phyloP scores from a whole-genome alignment of 2,113 vertebrate species.

The Coptodon bakossiorum region DNA sequence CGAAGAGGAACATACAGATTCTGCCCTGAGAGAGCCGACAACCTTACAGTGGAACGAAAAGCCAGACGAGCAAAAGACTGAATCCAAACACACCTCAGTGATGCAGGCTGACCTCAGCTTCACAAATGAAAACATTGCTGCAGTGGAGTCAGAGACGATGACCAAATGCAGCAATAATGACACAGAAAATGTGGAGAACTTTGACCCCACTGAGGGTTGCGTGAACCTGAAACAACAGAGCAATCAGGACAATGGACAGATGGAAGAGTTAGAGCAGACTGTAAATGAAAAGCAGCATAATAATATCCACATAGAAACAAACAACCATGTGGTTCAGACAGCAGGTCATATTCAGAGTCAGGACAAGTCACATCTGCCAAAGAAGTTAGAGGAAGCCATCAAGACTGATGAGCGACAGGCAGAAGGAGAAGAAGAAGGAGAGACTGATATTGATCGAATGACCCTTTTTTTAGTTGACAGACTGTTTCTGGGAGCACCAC shows the following conservation, averaged over 20 bases:
- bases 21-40: not conserved
- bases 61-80: not conserved
- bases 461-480: slow-evolving; percentile 59
- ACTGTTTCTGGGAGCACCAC: slow-evolving; percentile 50
- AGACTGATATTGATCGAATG: slow-evolving; percentile 1
- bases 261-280: not conserved
- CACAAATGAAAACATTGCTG: not conserved
- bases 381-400: not conserved
- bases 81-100: not conserved
- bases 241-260: not conserved
- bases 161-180: not conserved
- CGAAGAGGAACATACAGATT: not conserved
- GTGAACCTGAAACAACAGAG: not conserved
- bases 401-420: not conserved
- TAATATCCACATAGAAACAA: not conserved
- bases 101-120: not conserved
- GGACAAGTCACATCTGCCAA: not conserved
- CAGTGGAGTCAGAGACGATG: not conserved
- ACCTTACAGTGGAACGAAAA: not conserved
- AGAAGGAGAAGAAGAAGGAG: not conserved
- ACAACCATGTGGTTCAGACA: not conserved
- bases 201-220: not conserved
- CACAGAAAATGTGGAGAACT: not conserved
- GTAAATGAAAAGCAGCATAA: not conserved
- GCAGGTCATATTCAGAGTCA: not conserved